A percentile compares a stretch with the other conserved stretches of the same genome.
phyloP scores from a whole-genome alignment of 2,113 vertebrate genomes.

The Eudyptes chrysolophus region DNA sequence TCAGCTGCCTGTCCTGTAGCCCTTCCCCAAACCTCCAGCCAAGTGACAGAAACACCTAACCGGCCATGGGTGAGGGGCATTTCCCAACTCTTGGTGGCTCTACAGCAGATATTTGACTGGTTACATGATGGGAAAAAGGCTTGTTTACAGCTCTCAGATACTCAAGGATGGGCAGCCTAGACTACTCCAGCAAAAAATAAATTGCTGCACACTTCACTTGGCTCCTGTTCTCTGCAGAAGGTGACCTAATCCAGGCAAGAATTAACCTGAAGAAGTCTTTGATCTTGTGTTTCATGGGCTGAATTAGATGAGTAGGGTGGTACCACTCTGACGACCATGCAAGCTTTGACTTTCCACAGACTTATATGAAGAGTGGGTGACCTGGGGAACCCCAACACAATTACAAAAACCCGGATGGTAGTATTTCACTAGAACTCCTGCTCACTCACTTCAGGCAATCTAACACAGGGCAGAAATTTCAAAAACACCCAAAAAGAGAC shows the following conservation, averaged over 20 bases:
- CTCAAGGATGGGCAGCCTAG: background rate
- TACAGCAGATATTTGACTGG: background rate
- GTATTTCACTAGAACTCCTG: background rate
- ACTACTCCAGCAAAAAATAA: background rate
- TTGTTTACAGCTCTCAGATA: background rate
- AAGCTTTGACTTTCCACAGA: background rate
- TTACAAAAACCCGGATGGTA: background rate
- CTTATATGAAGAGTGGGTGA: background rate
- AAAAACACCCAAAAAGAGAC: background rate
- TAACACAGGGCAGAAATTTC: background rate
- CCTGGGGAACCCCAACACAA: fast-evolving
- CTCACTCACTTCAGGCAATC: background rate
- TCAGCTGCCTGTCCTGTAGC: background rate
- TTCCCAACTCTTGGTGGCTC: background rate
- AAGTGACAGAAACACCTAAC: background rate
- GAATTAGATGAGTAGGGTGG: background rate
- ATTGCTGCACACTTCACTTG: background rate
- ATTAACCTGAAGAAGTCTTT: background rate
- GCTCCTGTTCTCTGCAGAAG: background rate
- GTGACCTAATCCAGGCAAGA: background rate
- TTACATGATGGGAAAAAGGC: background rate
- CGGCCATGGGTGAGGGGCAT: background rate
- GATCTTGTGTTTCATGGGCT: background rate
- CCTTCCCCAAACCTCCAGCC: background rate
- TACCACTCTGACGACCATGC: background rate